Conservation (phyloP, 2,888 invertebrate species). For the Epinotia nisella region DNA sequence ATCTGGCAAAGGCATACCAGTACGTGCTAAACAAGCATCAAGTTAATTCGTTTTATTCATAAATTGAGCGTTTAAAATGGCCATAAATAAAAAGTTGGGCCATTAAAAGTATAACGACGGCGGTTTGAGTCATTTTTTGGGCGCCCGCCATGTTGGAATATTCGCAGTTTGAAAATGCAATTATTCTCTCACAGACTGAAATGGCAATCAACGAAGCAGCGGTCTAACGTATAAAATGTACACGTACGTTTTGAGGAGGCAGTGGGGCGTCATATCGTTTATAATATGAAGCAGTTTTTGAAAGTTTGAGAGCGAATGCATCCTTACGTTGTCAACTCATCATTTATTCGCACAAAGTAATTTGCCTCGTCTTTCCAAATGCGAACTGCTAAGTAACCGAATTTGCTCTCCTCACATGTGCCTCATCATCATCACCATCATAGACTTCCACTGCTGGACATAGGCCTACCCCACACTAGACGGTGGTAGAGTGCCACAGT, state of each 20-base stretch:
- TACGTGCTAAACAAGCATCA: slow-evolving; percentile 28
- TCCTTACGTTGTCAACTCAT: too few species aligned
- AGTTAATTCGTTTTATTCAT: slow-evolving; percentile 35
- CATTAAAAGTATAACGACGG: slow-evolving; percentile 35
- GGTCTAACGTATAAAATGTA: slow-evolving; percentile 10
- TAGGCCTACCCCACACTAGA: too few species aligned
- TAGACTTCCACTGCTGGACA: too few species aligned
- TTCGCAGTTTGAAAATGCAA: slow-evolving; percentile 27
- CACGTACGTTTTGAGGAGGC: neutral
- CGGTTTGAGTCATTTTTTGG: slow-evolving; percentile 27
- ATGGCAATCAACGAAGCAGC: slow-evolving; percentile 22
- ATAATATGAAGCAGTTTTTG: neutral
- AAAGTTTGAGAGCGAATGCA: too few species aligned
- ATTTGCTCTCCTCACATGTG: too few species aligned
- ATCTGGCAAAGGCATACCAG: neutral
- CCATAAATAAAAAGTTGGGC: slow-evolving; percentile 42
- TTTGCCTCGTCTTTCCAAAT: too few species aligned
- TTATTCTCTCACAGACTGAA: slow-evolving; percentile 13
- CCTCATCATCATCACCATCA: too few species aligned
- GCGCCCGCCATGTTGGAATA: slow-evolving; percentile 17
- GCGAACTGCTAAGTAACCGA: too few species aligned
- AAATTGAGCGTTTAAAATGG: slow-evolving; percentile 38
- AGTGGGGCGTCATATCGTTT: neutral
- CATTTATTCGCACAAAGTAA: too few species aligned
- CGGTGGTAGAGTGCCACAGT: too few species aligned